These are phyloP conservation scores for Oxyscelio sp. DNA, from an alignment of 2,888 invertebrate species.

Conservation along the genomic window DNA sequence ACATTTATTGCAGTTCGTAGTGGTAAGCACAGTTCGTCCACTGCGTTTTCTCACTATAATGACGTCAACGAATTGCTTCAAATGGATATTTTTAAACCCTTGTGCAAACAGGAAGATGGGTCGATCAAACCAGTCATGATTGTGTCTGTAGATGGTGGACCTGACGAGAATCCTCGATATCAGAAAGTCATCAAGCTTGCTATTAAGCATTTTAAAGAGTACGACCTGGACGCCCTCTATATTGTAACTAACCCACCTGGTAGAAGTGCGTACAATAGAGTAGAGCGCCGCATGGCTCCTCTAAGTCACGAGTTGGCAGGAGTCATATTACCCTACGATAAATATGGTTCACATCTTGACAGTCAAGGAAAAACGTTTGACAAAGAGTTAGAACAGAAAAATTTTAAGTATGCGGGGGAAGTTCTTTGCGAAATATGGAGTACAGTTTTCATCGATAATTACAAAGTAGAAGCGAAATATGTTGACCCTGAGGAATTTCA, in stretches of 20 bases:
- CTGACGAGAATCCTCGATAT: slow-evolving; percentile 66
- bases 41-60: too few relatives aligned
- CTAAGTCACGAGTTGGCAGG: slow-evolving; percentile 83
- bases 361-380: slow-evolving; percentile 80
- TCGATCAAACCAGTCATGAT: slow-evolving; percentile 81
- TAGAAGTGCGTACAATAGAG: too few relatives aligned
- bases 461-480: slow-evolving; percentile 62
- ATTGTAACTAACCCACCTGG: slow-evolving; percentile 80
- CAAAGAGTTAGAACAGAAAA: slow-evolving; percentile 81
- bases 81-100: too few relatives aligned
- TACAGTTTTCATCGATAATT: slow-evolving; percentile 81
- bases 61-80: too few relatives aligned
- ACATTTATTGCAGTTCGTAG: slow-evolving; percentile 84
- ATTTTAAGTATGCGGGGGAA: slow-evolving; percentile 83
- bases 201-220: slow-evolving; percentile 77
- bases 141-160: slow-evolving; percentile 77
- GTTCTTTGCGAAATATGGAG: slow-evolving; percentile 82
- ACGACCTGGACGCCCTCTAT: slow-evolving; percentile 78
- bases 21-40: slow-evolving; percentile 80
- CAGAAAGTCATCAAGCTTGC: slow-evolving; percentile 74
- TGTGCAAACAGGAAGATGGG: too few relatives aligned
- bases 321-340: slow-evolving; percentile 82
- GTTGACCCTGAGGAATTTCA: slow-evolving; percentile 29
- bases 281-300: not conserved
- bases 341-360: slow-evolving; percentile 82